Evolutionary conservation across 2,797 vertebrate species (phyloP).

Genomic region (Cheirogaleus major): DNA sequence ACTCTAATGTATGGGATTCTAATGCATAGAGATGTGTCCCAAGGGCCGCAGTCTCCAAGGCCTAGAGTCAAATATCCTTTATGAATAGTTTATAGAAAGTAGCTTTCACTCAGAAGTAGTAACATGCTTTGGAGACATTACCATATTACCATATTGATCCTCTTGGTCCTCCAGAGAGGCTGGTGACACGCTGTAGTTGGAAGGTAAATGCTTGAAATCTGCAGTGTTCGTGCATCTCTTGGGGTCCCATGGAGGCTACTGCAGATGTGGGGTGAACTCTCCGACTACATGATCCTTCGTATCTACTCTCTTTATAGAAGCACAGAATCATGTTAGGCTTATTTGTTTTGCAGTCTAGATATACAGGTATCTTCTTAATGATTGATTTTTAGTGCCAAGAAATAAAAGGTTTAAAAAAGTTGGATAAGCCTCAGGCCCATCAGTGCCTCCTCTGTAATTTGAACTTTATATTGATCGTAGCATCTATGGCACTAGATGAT

Average conservation of each 20-base stretch:
- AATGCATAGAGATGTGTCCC: constrained; percentile 4
- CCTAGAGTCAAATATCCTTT: constrained; percentile 46
- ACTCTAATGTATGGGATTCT: not conserved
- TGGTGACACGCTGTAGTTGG: constrained; percentile 2
- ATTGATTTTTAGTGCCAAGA: constrained; percentile 9
- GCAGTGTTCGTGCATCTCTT: not conserved
- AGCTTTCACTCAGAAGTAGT: constrained; percentile 37
- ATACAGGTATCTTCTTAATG: not conserved
- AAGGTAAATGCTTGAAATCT: constrained; percentile 11
- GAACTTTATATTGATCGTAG: not conserved
- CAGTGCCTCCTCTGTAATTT: not conserved
- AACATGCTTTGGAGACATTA: not conserved
- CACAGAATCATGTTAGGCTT: not conserved
- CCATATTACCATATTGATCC: constrained; percentile 20
- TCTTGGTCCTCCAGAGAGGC: not conserved
- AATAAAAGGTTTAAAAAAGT: not conserved
- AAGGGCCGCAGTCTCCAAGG: not conserved
- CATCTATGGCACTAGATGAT: not conserved
- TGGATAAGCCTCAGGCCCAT: not conserved
- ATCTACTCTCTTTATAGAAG: not conserved
- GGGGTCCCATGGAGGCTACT: not conserved
- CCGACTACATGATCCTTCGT: not conserved
- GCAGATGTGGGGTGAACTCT: not conserved
- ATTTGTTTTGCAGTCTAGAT: not conserved
- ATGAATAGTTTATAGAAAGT: constrained; percentile 65